Base-by-base conservation (phyloP, 2,797 vertebrate genomes). In the Calcarius lapponicus region DNA sequence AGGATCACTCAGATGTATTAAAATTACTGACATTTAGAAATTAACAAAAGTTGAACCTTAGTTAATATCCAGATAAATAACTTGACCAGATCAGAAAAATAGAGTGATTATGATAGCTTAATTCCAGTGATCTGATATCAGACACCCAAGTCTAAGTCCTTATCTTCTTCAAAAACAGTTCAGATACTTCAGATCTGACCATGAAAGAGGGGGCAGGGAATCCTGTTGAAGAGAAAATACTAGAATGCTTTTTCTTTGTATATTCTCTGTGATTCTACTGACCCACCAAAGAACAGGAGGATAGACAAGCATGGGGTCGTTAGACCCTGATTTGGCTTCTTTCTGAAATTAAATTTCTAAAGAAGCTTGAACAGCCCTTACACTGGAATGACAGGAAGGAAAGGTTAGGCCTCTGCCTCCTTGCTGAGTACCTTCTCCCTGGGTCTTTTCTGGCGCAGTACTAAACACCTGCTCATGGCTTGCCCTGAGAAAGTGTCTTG, bases 291-390 rank as follows among this genome's bases (percentile, higher is more conserved):
- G 21, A 83, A 57, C 10, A 50, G 16, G 7, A 7, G 2, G 13
- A 15, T 53, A 76, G 58, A 43, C 9, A 60, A 34, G 11, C 17
- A 0, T 2, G 31, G 24, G 54, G 43, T 43, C 0, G 1, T 67
- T 71, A 87, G 40, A 89, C 10, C 5, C 38, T 40, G 28, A 80
- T 86, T 69, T 1, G 0, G 1, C 10, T 69, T 86, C 45, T 80
- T 87, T 78, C 40, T 45, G 20, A 57, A 80, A 72, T 78, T 31
- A 53, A 24, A 18, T 85, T 70, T 40, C 48, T 31, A 78, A 71
- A 89, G 57, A 74, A 80, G 4, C 21, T 48, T 69, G 13, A 72
- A 48, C 15, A 66, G 5, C 32, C 29, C 31, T 78, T 53, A 48
- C 69, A 32, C 9, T n/a, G 40, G 25, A 56, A 53, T 36, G 43